Conservation (phyloP, 1,140 invertebrate genomes). For the Drosophila pandora region DNA sequence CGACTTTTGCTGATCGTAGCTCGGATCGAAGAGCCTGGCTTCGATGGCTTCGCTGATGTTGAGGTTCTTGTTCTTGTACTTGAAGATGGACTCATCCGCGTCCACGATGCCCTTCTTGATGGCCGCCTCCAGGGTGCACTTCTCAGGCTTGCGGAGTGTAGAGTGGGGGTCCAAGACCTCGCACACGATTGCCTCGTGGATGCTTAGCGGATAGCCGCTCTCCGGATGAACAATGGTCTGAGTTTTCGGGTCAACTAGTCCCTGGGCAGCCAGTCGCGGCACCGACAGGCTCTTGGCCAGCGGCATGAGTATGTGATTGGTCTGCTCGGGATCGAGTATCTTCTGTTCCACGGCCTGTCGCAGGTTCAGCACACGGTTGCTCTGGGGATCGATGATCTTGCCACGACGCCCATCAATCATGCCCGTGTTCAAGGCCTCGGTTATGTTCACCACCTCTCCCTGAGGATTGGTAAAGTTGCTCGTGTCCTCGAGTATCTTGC, state of each 20-base stretch:
- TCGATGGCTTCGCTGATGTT: slow-evolving; percentile 90
- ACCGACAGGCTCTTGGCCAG: slow-evolving; percentile 91
- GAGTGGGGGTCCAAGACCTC: slow-evolving; percentile 93
- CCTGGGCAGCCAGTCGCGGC: slow-evolving; percentile 92
- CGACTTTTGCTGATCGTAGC: slow-evolving; percentile 71
- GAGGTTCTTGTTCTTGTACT: slow-evolving; percentile 87
- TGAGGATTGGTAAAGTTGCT: slow-evolving; percentile 85
- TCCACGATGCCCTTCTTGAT: slow-evolving; percentile 91
- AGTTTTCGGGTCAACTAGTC: slow-evolving; percentile 90
- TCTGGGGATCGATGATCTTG: slow-evolving; percentile 91
- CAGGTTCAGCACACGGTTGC: slow-evolving; percentile 91
- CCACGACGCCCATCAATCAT: slow-evolving; percentile 91
- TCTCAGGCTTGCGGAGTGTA: slow-evolving; percentile 85
- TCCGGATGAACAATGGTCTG: slow-evolving; percentile 96
- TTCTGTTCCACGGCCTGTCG: slow-evolving; percentile 93
- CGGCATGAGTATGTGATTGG: slow-evolving; percentile 92
- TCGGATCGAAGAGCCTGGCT: slow-evolving; percentile 86
- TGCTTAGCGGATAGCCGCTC: slow-evolving; percentile 89
- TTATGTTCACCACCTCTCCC: slow-evolving; percentile 87
- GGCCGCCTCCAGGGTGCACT: slow-evolving; percentile 91
- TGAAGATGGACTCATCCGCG: slow-evolving; percentile 89
- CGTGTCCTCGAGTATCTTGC: slow-evolving; percentile 87
- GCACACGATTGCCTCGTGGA: slow-evolving; percentile 93
- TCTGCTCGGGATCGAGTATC: slow-evolving; percentile 90
- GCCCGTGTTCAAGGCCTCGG: slow-evolving; percentile 90